Percentiles rank a stretch among this genome's conserved stretches.
phyloP scores from a whole-genome alignment of 1,140 invertebrate species.

The Phocides pigmalion region DNA sequence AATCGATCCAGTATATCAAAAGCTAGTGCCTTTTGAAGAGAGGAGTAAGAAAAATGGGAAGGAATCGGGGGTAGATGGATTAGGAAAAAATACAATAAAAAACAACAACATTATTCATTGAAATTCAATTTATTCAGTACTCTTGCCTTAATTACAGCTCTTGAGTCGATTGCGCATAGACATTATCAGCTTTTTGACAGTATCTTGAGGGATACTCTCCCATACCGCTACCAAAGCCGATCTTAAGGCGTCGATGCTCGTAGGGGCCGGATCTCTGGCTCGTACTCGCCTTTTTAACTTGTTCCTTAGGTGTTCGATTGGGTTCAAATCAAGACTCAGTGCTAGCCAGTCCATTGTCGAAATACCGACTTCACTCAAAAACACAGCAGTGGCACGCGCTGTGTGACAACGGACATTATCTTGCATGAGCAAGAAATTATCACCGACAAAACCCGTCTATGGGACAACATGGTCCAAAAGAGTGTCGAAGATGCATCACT shows the following conservation, averaged over 20 bases:
- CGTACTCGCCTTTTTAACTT: background rate
- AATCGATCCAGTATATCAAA: too few species aligned
- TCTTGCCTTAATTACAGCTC: background rate
- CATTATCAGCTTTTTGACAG: too few species aligned
- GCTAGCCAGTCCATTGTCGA: conserved; percentile 54
- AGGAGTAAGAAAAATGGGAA: too few species aligned
- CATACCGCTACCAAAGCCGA: background rate
- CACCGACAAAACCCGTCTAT: conserved; percentile 41
- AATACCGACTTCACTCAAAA: conserved; percentile 33
- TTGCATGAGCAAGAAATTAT: conserved; percentile 47
- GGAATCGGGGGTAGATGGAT: too few species aligned
- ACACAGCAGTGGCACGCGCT: conserved; percentile 21
- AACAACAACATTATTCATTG: too few species aligned
- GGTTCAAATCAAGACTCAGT: conserved; percentile 29
- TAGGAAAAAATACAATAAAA: too few species aligned
- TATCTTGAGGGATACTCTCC: background rate
- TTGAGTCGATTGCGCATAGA: background rate
- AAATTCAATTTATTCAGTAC: background rate
- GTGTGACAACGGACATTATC: conserved; percentile 51
- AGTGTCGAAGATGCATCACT: conserved; percentile 28
- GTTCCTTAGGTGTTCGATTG: background rate
- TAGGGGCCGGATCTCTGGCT: background rate
- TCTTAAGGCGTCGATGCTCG: background rate
- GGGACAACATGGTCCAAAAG: conserved; percentile 40
- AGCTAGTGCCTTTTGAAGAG: too few species aligned